Evolutionary conservation across 2,113 vertebrate genomes (phyloP).

Genomic region (Rhodinocichla rosea): DNA sequence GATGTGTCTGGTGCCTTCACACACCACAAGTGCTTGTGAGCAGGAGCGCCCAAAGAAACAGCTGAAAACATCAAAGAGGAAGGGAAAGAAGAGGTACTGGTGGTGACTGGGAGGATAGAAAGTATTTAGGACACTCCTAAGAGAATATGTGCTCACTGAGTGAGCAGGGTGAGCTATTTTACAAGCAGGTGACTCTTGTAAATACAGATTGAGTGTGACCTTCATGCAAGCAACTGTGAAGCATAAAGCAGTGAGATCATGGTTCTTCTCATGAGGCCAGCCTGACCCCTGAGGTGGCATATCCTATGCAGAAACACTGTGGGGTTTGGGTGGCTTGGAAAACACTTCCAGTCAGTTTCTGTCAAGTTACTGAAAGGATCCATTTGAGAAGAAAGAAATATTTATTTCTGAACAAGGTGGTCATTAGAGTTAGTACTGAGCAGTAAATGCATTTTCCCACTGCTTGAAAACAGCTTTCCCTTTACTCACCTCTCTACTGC

Average conservation of each 20-base stretch:
- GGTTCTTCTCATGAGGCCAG: not conserved
- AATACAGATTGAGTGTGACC: not conserved
- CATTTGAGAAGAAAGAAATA: not conserved
- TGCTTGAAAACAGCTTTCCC: not conserved
- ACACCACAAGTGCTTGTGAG: not conserved
- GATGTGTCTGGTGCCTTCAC: not conserved
- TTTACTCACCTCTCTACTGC: not conserved
- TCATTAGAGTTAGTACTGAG: not conserved
- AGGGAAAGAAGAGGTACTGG: not conserved
- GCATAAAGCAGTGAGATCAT: not conserved
- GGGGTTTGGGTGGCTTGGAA: not conserved
- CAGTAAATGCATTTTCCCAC: not conserved
- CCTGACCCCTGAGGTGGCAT: not conserved
- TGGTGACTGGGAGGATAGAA: not conserved
- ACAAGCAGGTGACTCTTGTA: not conserved
- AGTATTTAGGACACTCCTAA: not conserved
- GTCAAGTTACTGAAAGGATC: not conserved
- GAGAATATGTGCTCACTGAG: too few species aligned
- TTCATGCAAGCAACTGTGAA: not conserved
- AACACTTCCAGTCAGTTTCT: not conserved
- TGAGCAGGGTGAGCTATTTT: not conserved
- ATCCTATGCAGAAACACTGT: not conserved
- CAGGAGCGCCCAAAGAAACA: not conserved
- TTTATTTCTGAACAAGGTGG: not conserved
- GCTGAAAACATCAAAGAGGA: not conserved